Evolutionary conservation across 92 coral and sea anemone genomes (phyloP).

Genomic region (Actinernus sp.): DNA sequence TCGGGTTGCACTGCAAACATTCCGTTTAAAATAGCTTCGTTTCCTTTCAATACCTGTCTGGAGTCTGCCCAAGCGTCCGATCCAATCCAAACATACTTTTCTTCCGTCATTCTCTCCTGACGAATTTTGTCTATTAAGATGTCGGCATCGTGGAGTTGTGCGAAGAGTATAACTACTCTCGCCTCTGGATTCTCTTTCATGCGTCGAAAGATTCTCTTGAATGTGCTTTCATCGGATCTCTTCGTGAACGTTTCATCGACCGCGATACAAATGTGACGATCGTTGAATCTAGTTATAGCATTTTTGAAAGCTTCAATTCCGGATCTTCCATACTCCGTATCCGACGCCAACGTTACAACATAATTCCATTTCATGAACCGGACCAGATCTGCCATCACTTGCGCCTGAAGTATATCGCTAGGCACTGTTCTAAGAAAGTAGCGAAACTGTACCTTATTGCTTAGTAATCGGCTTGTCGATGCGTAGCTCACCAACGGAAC

Average conservation of each 20-base stretch:
- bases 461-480: constrained; percentile 80
- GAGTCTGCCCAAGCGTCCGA: constrained; percentile 92
- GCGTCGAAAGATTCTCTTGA: constrained; percentile 53
- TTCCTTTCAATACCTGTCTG: constrained; percentile 66
- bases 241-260: constrained; percentile 85
- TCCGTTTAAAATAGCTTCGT: constrained; percentile 63
- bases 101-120: constrained; percentile 30
- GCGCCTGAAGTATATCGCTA: constrained; percentile 85
- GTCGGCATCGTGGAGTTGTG: constrained; percentile 86
- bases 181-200: constrained; percentile 77
- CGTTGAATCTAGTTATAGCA: constrained; percentile 62
- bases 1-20: constrained; percentile 87
- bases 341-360: constrained; percentile 83
- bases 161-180: constrained; percentile 77
- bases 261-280: constrained; percentile 84
- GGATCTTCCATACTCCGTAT: constrained; percentile 89
- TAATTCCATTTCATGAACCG: constrained; percentile 85
- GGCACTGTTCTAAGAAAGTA: constrained; percentile 85
- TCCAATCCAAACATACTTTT: constrained; percentile 74
- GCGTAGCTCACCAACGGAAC: constrained; percentile 87
- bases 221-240: constrained; percentile 66
- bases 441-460: constrained; percentile 78
- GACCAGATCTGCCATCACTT: constrained; percentile 88
- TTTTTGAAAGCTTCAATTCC: constrained; percentile 86
- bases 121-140: constrained; percentile 61